Percentiles rank a stretch among this genome's conserved stretches.
These are phyloP conservation scores for Myoxocephalus aenaeus DNA, from an alignment of 2,797 vertebrate genomes.

Conservation along the genomic window DNA sequence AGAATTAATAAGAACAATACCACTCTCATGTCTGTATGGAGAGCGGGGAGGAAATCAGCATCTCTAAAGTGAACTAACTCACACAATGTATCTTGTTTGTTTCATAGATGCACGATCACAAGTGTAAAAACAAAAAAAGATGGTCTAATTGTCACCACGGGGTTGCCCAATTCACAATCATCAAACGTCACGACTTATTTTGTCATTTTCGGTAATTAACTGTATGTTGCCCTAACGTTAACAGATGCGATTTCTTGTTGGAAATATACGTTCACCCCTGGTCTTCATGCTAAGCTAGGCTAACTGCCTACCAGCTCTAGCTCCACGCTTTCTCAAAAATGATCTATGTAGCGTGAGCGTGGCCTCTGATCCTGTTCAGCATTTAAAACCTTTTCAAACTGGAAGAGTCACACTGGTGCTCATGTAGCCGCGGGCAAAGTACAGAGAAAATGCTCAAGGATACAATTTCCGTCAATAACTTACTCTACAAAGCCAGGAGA, in stretches of 20 bases:
- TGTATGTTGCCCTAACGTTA: no score
- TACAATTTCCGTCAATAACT: not conserved
- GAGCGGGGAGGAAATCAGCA: not conserved
- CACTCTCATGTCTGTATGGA: not conserved
- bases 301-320: not conserved
- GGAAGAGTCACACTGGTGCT: not conserved
- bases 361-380: not conserved
- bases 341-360: not conserved
- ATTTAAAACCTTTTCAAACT: not conserved
- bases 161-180: no score
- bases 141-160: no score
- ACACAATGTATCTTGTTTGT: not conserved
- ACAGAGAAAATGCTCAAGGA: not conserved
- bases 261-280: no score
- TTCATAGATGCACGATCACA: not conserved
- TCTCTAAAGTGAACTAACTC: not conserved
- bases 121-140: no score
- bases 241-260: no score
- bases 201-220: no score
- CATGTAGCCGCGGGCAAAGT: not conserved
- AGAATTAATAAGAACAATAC: not conserved
- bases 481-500: not conserved
- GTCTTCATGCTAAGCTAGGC: not conserved
- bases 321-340: not conserved
- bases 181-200: no score